phyloP scores from a whole-genome alignment of 1,140 invertebrate genomes.

The Holotrichia oblita region DNA sequence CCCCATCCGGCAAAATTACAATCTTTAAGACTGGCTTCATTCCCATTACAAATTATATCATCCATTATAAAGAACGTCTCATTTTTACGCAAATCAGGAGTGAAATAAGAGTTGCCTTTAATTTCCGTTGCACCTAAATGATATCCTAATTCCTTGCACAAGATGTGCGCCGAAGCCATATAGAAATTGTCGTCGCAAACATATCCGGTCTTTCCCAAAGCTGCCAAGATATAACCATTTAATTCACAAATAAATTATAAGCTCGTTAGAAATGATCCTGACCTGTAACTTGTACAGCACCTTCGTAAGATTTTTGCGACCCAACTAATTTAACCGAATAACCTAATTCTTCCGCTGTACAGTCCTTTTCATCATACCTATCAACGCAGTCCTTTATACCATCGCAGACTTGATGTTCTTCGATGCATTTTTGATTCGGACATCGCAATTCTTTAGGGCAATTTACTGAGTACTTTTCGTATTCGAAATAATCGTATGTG shows the following conservation, averaged over 20 bases:
- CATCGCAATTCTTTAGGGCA: constrained; percentile 67
- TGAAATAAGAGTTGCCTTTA: constrained; percentile 67
- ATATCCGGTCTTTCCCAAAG: constrained; percentile 73
- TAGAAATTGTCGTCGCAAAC: constrained; percentile 82
- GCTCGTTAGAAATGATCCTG: neutral
- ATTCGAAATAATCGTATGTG: constrained; percentile 70
- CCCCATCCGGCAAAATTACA: constrained; percentile 80
- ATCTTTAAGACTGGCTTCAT: constrained; percentile 72
- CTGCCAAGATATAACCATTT: constrained; percentile 53
- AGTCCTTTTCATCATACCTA: constrained; percentile 73
- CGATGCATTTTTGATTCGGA: constrained; percentile 69
- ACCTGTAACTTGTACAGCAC: constrained; percentile 75
- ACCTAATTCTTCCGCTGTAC: constrained; percentile 66
- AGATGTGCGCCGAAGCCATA: constrained; percentile 72
- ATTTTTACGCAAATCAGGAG: constrained; percentile 52
- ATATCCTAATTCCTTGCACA: constrained; percentile 77
- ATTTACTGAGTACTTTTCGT: constrained; percentile 61
- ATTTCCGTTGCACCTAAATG: constrained; percentile 69
- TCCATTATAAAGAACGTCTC: constrained; percentile 72
- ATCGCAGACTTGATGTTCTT: constrained; percentile 68
- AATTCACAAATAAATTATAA: neutral
- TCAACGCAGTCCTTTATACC: constrained; percentile 77
- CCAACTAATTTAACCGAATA: constrained; percentile 72
- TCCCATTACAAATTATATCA: constrained; percentile 75
- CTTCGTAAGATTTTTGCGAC: constrained; percentile 67